These are phyloP conservation scores for Choristoneura rosaceana DNA, from an alignment of 2,888 invertebrate species.

Conservation along the genomic window DNA sequence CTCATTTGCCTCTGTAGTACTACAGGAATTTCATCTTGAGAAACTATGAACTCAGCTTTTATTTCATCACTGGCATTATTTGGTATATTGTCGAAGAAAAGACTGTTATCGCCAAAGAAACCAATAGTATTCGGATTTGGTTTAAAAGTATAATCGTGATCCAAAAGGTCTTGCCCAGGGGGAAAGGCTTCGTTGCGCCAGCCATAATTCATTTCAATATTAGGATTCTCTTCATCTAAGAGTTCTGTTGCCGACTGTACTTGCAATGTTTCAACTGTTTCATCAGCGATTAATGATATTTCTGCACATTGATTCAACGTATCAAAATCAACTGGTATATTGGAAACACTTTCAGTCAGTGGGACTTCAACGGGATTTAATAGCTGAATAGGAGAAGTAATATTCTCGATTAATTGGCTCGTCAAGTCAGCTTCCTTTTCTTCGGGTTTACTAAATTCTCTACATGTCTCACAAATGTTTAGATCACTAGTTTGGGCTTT, in stretches of 20 bases:
- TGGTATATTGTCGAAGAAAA: conserved; percentile 64
- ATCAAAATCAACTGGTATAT: conserved; percentile 52
- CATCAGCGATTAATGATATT: conserved; percentile 69
- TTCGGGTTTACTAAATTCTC: conserved; percentile 67
- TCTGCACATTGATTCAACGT: conserved; percentile 56
- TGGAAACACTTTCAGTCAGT: conserved; percentile 54
- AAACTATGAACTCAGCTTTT: conserved; percentile 66
- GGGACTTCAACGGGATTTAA: conserved; percentile 70
- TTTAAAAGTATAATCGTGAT: conserved; percentile 58
- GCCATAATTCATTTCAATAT: conserved; percentile 55
- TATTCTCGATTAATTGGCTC: conserved; percentile 73
- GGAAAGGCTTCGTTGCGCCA: conserved; percentile 57
- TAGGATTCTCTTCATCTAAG: conserved; percentile 52
- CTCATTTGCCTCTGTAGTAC: conserved; percentile 59
- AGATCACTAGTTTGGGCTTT: conserved; percentile 57
- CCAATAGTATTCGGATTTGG: conserved; percentile 57
- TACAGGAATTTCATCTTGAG: conserved; percentile 59
- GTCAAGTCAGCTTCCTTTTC: conserved; percentile 66
- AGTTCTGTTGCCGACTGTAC: conserved; percentile 66
- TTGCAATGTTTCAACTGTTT: conserved; percentile 70
- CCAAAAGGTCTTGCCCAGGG: conserved; percentile 42
- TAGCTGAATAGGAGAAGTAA: conserved; percentile 74
- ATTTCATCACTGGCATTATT: conserved; percentile 72
- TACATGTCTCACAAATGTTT: conserved; percentile 73
- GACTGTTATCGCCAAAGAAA: conserved; percentile 61